Base-by-base conservation (phyloP, 1,140 invertebrate species). In the Homarus americanus region DNA sequence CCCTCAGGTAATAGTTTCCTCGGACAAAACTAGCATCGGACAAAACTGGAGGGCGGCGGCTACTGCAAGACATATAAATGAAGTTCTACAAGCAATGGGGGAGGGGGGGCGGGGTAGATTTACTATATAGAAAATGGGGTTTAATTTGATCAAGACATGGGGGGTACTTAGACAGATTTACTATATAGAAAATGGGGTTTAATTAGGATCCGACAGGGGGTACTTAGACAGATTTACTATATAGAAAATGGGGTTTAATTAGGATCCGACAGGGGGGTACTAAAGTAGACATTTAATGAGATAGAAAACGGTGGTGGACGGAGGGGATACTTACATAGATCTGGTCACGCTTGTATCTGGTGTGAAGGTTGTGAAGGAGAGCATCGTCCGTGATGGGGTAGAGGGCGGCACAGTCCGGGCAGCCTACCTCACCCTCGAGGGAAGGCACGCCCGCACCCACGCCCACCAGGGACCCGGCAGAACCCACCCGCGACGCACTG, bases 381-480 rank as follows among this genome's bases (percentile, higher is more conserved):
- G 95, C 95, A 94, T 97, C 96, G 94, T 97, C 96, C 87, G 96
- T 96, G 93, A 97, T 95, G 92, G 96, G 96, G 93, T 97, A 96
- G 93, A 97, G 94, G 93, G 97, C 95, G 92, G 96, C 96, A 92
- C 96, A 96, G 95, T 97, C 97, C 95, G 96, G 96, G 93, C 96
- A 96, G 93, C 97, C 97, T 93, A 96, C 95, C 91, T 94, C 94
- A 75, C 93, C 92, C 53, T 94, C 93, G 41, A 94, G 93, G 79
- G 93, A 89, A 4, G 78, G 58, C 76, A 82, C 86, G 41, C 82
- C 91, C 36, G 69, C 40, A 32, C 76, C 69, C 78, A 82, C 40
- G 38, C 76, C 69, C 78, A 82, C 87, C 32, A 89, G 34, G 36
- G 87, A 82, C 28, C 78, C 87, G 12, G 66, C 63, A 17, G 87